Evolutionary conservation across 2,888 invertebrate species (phyloP), one percentile per base, ranked within the genome.

Genomic region (Halocaridina rubra): DNA sequence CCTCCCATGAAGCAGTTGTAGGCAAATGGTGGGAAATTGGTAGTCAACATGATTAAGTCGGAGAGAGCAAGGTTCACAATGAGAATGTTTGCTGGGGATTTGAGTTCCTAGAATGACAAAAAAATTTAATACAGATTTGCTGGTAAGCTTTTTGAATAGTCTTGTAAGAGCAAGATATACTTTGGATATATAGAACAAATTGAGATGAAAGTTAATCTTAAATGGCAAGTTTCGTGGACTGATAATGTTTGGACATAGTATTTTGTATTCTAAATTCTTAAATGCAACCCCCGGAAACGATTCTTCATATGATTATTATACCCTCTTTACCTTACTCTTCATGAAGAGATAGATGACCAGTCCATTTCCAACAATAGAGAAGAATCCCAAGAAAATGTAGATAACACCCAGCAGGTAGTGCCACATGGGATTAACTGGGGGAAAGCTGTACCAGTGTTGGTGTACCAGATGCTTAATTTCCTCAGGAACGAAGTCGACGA

Each of bases 51-150:
- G 88, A 95, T 93, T 90, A 97, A 96, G 91, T 97, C 97, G 82
- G 96, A 96, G 91, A 98, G 94, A 53, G 98, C 97, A 90, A 98
- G 93, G 92, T 98, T 98, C 86, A 98, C 94, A 84, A 98, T 95
- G 89, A 97, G 93, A 89, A 98, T 92, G 91, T 98, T 98, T 88
- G 97, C 96, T 33, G 86, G 81, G 10, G 86, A 84, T 30, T 88
- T 81, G n/a, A 88, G 82, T 22, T 33, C 29, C 74, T 81, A 74
- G 10, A 22, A 57, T 27, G 22, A 13, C 53, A 53, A 13, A 53
- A 19, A 4, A 53, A n/a, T n/a, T n/a, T n/a, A n/a, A n/a, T n/a
- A n/a, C n/a, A n/a, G n/a, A n/a, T n/a, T n/a, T n/a, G n/a, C n/a
- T n/a, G n/a, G n/a, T n/a, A n/a, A n/a, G n/a, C n/a, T n/a, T n/a